Percentiles rank a stretch among this genome's conserved stretches.
phyloP scores from a whole-genome alignment of 2,797 vertebrate species.

The Pogonophryne albipinna region DNA sequence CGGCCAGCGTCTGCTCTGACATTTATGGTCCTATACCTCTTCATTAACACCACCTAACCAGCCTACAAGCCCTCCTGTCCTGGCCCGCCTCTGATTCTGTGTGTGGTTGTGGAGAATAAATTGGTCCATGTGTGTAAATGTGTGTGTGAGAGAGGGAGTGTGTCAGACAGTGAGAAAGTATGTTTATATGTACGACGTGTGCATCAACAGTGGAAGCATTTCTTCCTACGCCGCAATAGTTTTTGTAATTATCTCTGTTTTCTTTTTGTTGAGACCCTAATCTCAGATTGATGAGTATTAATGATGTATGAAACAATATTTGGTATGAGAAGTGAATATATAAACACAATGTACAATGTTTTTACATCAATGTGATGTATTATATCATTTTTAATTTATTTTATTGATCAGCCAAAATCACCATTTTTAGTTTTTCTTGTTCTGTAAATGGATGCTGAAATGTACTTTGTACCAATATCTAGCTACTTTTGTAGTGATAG shows the following conservation, averaged over 20 bases:
- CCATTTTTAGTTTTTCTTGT: neutral
- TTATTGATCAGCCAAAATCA: neutral
- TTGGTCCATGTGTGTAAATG: constrained; percentile 34
- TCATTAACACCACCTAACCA: constrained; percentile 93
- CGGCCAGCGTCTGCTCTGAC: constrained; percentile 89
- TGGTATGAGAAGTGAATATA: neutral
- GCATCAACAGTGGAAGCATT: constrained; percentile 21
- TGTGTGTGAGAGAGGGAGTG: constrained; percentile 19
- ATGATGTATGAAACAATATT: neutral
- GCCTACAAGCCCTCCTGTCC: constrained; percentile 76
- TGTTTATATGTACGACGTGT: constrained; percentile 34
- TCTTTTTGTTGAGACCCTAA: neutral
- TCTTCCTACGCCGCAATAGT: neutral
- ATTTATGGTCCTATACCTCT: constrained; percentile 90
- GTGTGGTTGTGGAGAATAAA: constrained; percentile 61
- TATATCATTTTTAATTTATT: neutral
- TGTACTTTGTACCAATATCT: neutral
- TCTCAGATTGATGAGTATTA: neutral
- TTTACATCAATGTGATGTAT: neutral
- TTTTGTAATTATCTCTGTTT: constrained; percentile 9
- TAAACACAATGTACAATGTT: neutral
- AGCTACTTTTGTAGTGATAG: neutral
- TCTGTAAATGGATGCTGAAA: neutral
- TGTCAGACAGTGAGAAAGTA: constrained; percentile 46
- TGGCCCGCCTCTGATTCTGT: constrained; percentile 67